These are phyloP conservation scores for Sebastes fasciatus DNA, from an alignment of 2,113 vertebrate genomes.

Conservation along the genomic window DNA sequence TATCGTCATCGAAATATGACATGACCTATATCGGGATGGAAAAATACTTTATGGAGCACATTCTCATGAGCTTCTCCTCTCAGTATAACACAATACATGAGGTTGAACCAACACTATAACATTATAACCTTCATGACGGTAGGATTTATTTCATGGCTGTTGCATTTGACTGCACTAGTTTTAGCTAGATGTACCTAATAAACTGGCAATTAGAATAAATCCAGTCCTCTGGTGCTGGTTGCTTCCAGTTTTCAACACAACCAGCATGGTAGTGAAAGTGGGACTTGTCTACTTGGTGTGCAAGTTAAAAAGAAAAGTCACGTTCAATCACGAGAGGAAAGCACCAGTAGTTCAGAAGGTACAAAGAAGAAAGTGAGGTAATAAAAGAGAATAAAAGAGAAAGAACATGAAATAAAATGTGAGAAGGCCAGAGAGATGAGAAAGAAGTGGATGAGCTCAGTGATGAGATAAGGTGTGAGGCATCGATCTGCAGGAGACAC, in stretches of 20 bases:
- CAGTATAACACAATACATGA: neutral
- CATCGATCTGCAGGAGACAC: conserved; percentile 47
- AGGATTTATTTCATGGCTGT: neutral
- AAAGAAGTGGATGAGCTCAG: conserved; percentile 18
- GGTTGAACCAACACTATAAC: neutral
- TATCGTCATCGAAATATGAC: too few relatives aligned
- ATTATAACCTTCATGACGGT: neutral
- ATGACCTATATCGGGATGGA: too few relatives aligned
- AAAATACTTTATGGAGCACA: neutral
- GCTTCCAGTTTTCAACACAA: too few relatives aligned
- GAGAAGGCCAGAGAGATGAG: conserved; percentile 3
- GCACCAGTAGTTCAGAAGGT: neutral
- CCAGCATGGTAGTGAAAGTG: too few relatives aligned
- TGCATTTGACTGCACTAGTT: neutral
- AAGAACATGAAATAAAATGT: neutral
- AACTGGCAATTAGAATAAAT: neutral
- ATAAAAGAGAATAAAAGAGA: neutral
- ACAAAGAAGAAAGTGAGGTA: neutral
- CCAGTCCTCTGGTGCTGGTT: too few relatives aligned
- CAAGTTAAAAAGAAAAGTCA: too few relatives aligned
- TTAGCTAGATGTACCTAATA: neutral
- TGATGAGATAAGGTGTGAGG: conserved; percentile 40
- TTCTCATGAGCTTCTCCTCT: neutral
- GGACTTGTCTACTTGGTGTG: too few relatives aligned
- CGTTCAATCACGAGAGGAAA: neutral